phyloP scores from a whole-genome alignment of 2,888 invertebrate genomes.

The Tinea trinotella region DNA sequence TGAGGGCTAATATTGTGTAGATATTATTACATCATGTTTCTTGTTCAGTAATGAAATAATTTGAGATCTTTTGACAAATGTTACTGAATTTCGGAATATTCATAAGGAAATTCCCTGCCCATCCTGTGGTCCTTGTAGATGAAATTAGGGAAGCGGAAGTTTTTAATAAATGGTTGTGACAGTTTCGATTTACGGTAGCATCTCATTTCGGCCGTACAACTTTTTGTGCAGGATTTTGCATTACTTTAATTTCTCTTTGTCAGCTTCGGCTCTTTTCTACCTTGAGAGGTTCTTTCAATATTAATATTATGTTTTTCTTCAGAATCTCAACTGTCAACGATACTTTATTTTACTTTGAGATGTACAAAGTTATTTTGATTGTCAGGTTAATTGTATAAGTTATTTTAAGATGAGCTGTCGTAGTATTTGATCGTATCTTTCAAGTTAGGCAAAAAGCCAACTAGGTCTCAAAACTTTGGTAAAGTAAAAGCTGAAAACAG shows the following conservation, averaged over 20 bases:
- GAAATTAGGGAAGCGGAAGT: constrained; percentile 34
- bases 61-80: constrained; percentile 1
- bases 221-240: constrained; percentile 24
- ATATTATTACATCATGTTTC: neutral
- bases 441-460: neutral
- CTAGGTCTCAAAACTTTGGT: neutral
- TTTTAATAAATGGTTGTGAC: constrained; percentile 41
- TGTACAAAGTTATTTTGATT: constrained; percentile 1
- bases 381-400: constrained; percentile 4
- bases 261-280: constrained; percentile 4
- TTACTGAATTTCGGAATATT: constrained; percentile 29
- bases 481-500: neutral
- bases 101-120: constrained; percentile 39
- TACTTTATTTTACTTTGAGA: neutral
- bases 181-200: constrained; percentile 35
- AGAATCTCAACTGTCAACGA: constrained; percentile 1
- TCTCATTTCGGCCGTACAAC: constrained; percentile 20
- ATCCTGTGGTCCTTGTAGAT: constrained; percentile 20
- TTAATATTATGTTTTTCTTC: neutral
- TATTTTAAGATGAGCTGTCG: neutral
- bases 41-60: neutral
- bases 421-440: neutral
- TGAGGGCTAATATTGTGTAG: too few species aligned
- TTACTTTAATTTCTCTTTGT: constrained; percentile 27
- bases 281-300: constrained; percentile 1